Evolutionary conservation across 2,888 invertebrate species (phyloP), one percentile per base, ranked within the genome.

Genomic region (Rotaria socialis): DNA sequence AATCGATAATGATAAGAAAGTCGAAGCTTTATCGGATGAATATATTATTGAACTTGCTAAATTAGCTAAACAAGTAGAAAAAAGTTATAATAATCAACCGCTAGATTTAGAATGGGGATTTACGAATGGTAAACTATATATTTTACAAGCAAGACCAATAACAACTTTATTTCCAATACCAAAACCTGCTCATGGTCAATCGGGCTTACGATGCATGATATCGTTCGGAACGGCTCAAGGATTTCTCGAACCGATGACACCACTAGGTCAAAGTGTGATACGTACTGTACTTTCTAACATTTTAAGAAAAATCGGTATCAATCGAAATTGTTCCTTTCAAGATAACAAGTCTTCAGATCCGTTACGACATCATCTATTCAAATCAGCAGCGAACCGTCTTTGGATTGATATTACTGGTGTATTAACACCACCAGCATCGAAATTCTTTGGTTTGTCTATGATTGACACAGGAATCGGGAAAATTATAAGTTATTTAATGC

Each of bases 161-260:
- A 52, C 52, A 52, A 52, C 75, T 47, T 19, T 80, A 80, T 80
- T 80, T 80, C 75, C 75, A 47, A 80, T 80, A 80, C 75, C 75
- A 41, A 43, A 24, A 43, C 47, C 47, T 22, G 41, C 43, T 43
- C 10, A 8, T 24, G 47, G n/a, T 10, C 75, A 80, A 80, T 80
- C 22, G 10, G 75, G 47, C 47, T 80, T 80, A 47, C 7, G 75
- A 47, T 80, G 75, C 47, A 80, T 80, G 75, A 11, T 80, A 11
- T 80, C 75, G 47, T 80, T 80, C 24, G 41, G 52, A 16, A 14
- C 52, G 3, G 16, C 14, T 52, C 52, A 52, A 52, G 52, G 52
- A 52, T 52, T 52, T 52, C 52, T 52, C 14, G 52, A 52, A 52
- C 52, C 52, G 5, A 52, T 52, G 52, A 52, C 52, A 52, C 52